These are phyloP conservation scores for Cheilosia soror DNA, from an alignment of 2,888 invertebrate species.

Conservation along the genomic window DNA sequence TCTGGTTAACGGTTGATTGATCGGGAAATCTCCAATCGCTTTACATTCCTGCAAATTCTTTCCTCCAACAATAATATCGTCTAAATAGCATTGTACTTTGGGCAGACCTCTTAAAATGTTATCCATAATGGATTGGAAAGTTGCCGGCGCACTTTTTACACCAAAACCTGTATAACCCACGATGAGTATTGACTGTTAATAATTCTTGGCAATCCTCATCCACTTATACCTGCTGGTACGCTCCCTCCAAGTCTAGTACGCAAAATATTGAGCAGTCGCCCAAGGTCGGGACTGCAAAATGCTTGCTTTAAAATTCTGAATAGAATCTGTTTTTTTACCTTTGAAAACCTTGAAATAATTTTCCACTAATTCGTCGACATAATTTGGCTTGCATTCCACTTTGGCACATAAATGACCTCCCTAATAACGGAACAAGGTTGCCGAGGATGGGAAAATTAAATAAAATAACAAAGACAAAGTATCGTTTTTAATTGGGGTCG, in stretches of 20 bases:
- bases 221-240: slow-evolving; percentile 75
- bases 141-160: neutral
- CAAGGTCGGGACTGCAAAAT: slow-evolving; percentile 40
- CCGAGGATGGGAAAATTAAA: too few species aligned
- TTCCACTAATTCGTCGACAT: too few species aligned
- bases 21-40: too few species aligned
- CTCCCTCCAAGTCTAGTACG: slow-evolving; percentile 72
- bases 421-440: neutral
- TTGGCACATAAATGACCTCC: slow-evolving; percentile 1
- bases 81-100: neutral
- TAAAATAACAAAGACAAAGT: too few species aligned
- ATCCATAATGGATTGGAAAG: slow-evolving; percentile 18
- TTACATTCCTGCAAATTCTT: neutral
- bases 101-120: slow-evolving; percentile 1
- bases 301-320: neutral
- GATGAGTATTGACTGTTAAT: slow-evolving; percentile 74
- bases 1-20: too few species aligned
- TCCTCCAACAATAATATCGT: neutral
- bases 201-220: slow-evolving; percentile 67
- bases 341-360: slow-evolving; percentile 8
- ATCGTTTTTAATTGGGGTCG: too few species aligned
- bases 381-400: too few species aligned
- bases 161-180: neutral
- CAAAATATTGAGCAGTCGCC: slow-evolving; percentile 67
- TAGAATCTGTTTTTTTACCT: neutral